A percentile compares a stretch with the other conserved stretches of the same genome.
phyloP scores from a whole-genome alignment of 2,888 invertebrate genomes.

The Pyrgus malvae region DNA sequence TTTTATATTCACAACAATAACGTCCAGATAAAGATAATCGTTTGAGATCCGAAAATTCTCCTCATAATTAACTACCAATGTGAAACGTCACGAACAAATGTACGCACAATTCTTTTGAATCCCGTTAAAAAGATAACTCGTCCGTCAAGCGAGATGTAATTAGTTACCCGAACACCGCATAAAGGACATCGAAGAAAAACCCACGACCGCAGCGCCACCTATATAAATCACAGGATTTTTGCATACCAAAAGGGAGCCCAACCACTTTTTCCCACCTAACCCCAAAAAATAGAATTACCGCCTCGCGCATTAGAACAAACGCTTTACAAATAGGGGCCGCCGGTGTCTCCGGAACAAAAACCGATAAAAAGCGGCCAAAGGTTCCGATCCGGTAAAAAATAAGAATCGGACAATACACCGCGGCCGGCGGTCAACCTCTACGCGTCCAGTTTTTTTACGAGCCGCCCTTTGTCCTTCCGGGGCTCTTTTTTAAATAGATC shows the following conservation, averaged over 20 bases:
- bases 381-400: conserved; percentile 81
- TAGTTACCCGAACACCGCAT: conserved; percentile 30
- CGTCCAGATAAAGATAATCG: too few relatives aligned
- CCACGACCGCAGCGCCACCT: conserved; percentile 37
- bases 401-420: conserved; percentile 77
- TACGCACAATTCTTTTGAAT: conserved; percentile 20
- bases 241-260: conserved; percentile 61
- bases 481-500: conserved; percentile 81
- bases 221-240: conserved; percentile 61
- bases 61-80: background rate
- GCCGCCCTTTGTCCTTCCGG: conserved; percentile 79
- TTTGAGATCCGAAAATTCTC: background rate
- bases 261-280: conserved; percentile 55
- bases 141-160: conserved; percentile 32
- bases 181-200: conserved; percentile 44
- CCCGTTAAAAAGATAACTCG: conserved; percentile 28
- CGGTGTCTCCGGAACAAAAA: conserved; percentile 79
- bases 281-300: conserved; percentile 74
- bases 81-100: background rate
- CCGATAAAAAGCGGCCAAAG: conserved; percentile 78
- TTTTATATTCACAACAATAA: too few relatives aligned
- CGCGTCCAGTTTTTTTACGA: conserved; percentile 79
- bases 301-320: conserved; percentile 78
- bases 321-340: conserved; percentile 58
- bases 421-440: conserved; percentile 69